phyloP scores from a whole-genome alignment of 1,140 invertebrate genomes.

The Drosophila ironensis region DNA sequence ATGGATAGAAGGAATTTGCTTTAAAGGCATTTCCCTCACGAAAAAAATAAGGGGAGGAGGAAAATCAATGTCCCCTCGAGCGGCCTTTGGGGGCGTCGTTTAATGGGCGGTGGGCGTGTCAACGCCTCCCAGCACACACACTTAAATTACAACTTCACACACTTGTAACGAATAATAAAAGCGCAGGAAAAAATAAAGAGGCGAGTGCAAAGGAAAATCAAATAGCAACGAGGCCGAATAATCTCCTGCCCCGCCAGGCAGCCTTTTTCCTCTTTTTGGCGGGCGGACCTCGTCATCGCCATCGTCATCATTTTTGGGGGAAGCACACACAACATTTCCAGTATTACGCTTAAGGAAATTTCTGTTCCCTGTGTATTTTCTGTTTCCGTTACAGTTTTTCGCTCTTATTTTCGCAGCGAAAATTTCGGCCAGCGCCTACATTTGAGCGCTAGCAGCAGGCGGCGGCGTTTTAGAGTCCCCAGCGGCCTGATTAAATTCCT shows the following conservation, averaged over 20 bases:
- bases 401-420: background rate
- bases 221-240: constrained; percentile 51
- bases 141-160: constrained; percentile 80
- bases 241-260: constrained; percentile 1
- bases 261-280: constrained; percentile 3
- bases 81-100: constrained; percentile 48
- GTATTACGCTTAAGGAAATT: constrained; percentile 68
- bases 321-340: constrained; percentile 37
- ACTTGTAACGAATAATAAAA: constrained; percentile 76
- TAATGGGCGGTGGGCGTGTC: constrained; percentile 71
- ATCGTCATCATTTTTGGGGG: constrained; percentile 63
- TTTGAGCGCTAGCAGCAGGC: constrained; percentile 33
- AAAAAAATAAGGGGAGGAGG: constrained; percentile 7
- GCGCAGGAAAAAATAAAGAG: constrained; percentile 36
- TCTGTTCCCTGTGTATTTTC: constrained; percentile 16
- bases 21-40: constrained; percentile 58
- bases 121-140: constrained; percentile 41
- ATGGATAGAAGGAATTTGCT: constrained; percentile 51
- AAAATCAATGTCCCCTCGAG: constrained; percentile 65
- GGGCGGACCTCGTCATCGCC: constrained; percentile 58
- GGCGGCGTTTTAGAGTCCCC: constrained; percentile 71
- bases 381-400: constrained; percentile 18
- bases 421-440: constrained; percentile 33
- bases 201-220: constrained; percentile 55
- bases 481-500: constrained; percentile 78